phyloP scores from a whole-genome alignment of 2,113 vertebrate genomes.

The Bubo scandiacus region DNA sequence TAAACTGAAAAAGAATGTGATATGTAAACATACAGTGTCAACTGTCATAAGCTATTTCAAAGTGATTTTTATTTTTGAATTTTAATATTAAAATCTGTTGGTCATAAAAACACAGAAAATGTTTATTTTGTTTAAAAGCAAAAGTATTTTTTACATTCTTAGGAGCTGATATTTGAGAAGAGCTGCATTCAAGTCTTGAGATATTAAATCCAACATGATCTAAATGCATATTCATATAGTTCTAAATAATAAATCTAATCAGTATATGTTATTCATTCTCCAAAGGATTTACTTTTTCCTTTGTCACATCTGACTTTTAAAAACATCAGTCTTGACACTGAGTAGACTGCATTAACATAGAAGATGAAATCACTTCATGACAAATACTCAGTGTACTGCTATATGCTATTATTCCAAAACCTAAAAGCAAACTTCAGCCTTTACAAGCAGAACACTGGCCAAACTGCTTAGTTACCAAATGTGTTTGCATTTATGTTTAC shows the following conservation, averaged over 20 bases:
- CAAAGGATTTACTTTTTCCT: neutral
- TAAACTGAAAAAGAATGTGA: neutral
- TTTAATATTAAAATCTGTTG: neutral
- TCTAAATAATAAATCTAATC: neutral
- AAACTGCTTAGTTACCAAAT: conserved; percentile 56
- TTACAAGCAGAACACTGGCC: conserved; percentile 21
- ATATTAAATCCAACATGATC: neutral
- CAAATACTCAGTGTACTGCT: conserved; percentile 24
- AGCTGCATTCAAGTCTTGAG: neutral
- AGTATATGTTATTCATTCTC: neutral
- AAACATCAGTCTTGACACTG: neutral
- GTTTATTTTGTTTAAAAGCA: neutral
- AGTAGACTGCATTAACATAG: neutral
- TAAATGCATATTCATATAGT: neutral
- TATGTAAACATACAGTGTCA: neutral
- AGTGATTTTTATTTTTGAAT: neutral
- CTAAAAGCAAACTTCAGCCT: conserved; percentile 17
- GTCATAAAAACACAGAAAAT: neutral
- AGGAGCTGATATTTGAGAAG: neutral
- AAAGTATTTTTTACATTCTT: conserved; percentile 28
- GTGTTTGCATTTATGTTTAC: conserved; percentile 59
- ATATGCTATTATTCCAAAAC: conserved; percentile 23
- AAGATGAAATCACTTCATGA: conserved; percentile 44
- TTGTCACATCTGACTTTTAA: neutral
- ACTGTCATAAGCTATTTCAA: neutral